These are phyloP conservation scores for Acrobasis suavella DNA, from an alignment of 2,888 invertebrate genomes.

Conservation along the genomic window DNA sequence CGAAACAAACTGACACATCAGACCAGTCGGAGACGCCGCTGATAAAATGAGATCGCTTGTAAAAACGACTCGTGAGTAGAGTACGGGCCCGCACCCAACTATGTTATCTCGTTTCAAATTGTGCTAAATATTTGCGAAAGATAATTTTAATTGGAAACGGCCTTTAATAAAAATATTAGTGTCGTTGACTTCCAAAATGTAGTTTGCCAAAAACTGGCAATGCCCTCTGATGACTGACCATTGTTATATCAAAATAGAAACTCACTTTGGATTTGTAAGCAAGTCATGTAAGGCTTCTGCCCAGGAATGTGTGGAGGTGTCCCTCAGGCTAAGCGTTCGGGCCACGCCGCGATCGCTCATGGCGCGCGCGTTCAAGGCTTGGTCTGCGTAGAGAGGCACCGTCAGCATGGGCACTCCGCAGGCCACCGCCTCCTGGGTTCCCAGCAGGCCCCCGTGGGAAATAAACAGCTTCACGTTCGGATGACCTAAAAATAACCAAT, in stretches of 20 bases:
- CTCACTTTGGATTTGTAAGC: slow-evolving; percentile 71
- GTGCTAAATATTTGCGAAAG: slow-evolving; percentile 4
- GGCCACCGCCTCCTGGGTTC: slow-evolving; percentile 82
- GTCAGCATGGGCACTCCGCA: slow-evolving; percentile 81
- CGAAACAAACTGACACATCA: neutral
- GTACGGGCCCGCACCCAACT: neutral
- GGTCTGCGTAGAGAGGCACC: slow-evolving; percentile 80
- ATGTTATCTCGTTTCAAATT: neutral
- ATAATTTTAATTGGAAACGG: slow-evolving; percentile 44
- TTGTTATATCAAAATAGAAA: neutral
- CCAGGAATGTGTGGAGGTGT: slow-evolving; percentile 58
- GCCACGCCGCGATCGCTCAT: slow-evolving; percentile 78
- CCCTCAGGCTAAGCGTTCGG: slow-evolving; percentile 56
- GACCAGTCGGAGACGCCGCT: neutral
- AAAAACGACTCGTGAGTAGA: neutral
- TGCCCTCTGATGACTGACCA: too few species aligned
- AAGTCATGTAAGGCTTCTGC: slow-evolving; percentile 62
- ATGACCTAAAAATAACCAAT: slow-evolving; percentile 63
- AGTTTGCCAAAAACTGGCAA: too few species aligned
- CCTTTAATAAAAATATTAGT: slow-evolving; percentile 14
- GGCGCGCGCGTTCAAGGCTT: slow-evolving; percentile 76
- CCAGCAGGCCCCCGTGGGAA: slow-evolving; percentile 84
- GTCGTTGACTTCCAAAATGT: slow-evolving; percentile 14
- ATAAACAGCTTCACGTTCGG: slow-evolving; percentile 81
- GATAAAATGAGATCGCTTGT: neutral